These are phyloP conservation scores for Serripes groenlandicus DNA, from an alignment of 2,888 invertebrate genomes.

Conservation along the genomic window DNA sequence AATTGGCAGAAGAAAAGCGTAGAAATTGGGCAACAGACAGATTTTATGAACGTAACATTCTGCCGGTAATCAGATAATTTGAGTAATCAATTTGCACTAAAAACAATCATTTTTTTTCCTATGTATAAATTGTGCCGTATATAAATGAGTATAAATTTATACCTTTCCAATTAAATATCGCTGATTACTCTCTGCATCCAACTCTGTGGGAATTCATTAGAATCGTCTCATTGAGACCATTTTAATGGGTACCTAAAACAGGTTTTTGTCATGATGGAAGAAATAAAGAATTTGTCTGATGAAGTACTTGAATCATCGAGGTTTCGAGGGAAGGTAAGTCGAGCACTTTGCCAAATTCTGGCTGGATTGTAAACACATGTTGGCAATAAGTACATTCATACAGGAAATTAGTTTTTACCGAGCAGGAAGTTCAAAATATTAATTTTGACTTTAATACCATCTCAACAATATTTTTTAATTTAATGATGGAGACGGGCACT, in stretches of 20 bases:
- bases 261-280: neutral
- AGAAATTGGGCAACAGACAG: slow-evolving; percentile 21
- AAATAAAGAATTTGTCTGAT: neutral
- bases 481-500: too few relatives aligned
- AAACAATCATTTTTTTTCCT: slow-evolving; percentile 17
- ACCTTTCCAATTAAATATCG: neutral
- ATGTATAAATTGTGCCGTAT: too few relatives aligned
- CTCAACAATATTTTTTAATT: too few relatives aligned
- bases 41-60: slow-evolving; percentile 21
- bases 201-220: neutral
- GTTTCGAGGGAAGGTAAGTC: too few relatives aligned
- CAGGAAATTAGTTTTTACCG: slow-evolving; percentile 6
- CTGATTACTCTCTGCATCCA: neutral
- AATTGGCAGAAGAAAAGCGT: slow-evolving; percentile 16
- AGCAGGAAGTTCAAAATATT: slow-evolving; percentile 9
- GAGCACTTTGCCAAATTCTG: slow-evolving; percentile 12
- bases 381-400: neutral
- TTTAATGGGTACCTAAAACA: neutral
- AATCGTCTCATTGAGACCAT: neutral
- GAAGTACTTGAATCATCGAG: neutral
- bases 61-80: slow-evolving; percentile 20
- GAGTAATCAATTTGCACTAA: slow-evolving; percentile 29
- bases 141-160: too few relatives aligned
- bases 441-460: too few relatives aligned
- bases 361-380: slow-evolving; percentile 17